Evolutionary conservation across 2,888 invertebrate species (phyloP).

Genomic region (Ormyrus labotus): DNA sequence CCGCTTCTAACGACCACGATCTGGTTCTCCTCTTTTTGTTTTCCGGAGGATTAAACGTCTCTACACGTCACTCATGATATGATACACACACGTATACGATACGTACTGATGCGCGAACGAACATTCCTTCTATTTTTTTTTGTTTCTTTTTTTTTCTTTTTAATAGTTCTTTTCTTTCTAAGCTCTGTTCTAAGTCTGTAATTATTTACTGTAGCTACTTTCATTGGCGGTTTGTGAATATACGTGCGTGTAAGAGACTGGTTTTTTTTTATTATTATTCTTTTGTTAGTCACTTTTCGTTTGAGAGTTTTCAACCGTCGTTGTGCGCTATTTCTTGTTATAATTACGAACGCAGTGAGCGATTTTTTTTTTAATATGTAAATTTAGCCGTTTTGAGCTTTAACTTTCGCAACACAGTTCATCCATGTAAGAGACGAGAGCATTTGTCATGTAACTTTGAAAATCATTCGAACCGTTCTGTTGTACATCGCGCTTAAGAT

Average conservation of each 20-base stretch:
- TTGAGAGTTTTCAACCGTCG: not conserved
- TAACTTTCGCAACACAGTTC: too few species aligned
- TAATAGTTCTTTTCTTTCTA: too few species aligned
- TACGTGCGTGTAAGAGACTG: not conserved
- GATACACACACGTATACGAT: not conserved
- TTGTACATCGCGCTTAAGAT: not conserved
- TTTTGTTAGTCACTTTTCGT: conserved; percentile 6
- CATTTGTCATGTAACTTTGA: conserved; percentile 5
- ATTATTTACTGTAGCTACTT: not conserved
- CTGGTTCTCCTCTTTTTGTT: conserved; percentile 16
- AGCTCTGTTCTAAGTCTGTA: too few species aligned
- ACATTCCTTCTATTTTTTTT: conserved; percentile 20
- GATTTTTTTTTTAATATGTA: too few species aligned
- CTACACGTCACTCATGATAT: not conserved
- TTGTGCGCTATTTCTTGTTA: conserved; percentile 25
- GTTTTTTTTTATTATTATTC: conserved; percentile 5
- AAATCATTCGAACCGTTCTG: not conserved
- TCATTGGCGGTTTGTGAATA: conserved; percentile 2
- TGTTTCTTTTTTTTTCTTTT: not conserved
- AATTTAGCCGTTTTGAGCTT: too few species aligned
- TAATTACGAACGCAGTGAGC: not conserved
- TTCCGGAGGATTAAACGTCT: not conserved
- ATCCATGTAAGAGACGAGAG: not conserved
- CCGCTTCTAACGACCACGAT: conserved; percentile 42
- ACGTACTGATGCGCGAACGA: conserved; percentile 9